Evolutionary conservation across 2,113 vertebrate genomes (phyloP).

Genomic region (Perca schrenkii): DNA sequence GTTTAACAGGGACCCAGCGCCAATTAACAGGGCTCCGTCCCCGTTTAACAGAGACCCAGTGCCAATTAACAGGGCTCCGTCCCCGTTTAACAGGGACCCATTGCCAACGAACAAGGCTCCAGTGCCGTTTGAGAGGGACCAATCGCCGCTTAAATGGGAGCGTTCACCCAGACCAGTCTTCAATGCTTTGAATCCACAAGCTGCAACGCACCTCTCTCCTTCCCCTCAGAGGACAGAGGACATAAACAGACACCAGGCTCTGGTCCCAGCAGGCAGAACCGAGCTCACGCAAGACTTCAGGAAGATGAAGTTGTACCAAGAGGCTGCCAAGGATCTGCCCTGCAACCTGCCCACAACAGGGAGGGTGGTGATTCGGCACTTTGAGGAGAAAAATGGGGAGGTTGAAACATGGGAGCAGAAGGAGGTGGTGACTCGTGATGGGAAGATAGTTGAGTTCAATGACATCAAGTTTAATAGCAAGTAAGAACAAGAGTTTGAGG

Average conservation of each 20-base stretch:
- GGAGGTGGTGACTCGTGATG: constrained; percentile 74
- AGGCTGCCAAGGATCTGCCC: constrained; percentile 57
- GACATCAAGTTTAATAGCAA: constrained; percentile 69
- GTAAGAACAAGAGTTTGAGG: background rate
- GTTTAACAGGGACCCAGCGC: background rate
- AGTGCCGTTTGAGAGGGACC: background rate
- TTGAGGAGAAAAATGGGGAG: constrained; percentile 63
- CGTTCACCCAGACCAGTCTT: constrained; percentile 36
- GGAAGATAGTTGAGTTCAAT: constrained; percentile 76
- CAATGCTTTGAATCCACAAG: background rate
- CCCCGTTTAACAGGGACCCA: background rate
- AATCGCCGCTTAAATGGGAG: constrained; percentile 30
- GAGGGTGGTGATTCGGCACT: constrained; percentile 58
- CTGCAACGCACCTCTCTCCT: background rate
- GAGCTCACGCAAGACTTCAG: constrained; percentile 31
- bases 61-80: background rate
- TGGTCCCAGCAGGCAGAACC: background rate
- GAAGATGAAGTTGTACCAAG: constrained; percentile 60
- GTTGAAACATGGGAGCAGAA: constrained; percentile 69
- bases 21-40: background rate
- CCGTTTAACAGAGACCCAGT: background rate
- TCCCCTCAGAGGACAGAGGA: constrained; percentile 24
- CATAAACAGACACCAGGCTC: constrained; percentile 17
- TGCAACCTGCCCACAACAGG: constrained; percentile 66
- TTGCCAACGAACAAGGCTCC: background rate